These are phyloP conservation scores for Enteromius thamalakanensis DNA, from an alignment of 2,797 vertebrate genomes.

Conservation along the genomic window DNA sequence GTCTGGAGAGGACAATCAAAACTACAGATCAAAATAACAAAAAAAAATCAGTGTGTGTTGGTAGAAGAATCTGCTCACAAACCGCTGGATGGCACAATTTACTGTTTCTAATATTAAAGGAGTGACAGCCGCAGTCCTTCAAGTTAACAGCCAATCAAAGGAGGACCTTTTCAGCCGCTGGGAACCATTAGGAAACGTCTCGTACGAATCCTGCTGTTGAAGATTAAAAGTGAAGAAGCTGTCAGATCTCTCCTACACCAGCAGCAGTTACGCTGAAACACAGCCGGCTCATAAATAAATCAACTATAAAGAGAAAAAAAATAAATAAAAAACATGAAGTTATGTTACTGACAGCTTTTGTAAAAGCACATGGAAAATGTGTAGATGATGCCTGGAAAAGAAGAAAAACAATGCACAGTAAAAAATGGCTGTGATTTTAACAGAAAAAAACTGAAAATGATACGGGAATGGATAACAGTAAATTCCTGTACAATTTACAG, in stretches of 20 bases:
- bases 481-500: no score
- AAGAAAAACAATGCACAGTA: background rate
- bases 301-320: background rate
- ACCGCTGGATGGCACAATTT: background rate
- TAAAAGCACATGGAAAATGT: background rate
- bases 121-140: background rate
- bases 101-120: background rate
- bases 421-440: no score
- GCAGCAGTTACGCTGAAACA: background rate
- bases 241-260: slow-evolving; percentile 1
- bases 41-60: background rate
- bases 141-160: background rate
- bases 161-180: background rate
- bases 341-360: background rate
- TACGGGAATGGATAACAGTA: no score
- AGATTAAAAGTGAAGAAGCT: slow-evolving; percentile 14
- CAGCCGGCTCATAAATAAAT: slow-evolving; percentile 4
- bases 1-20: background rate
- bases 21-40: background rate
- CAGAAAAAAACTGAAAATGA: no score
- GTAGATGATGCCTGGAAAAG: background rate
- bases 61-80: background rate
- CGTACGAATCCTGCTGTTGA: background rate
- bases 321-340: background rate
- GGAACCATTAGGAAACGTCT: background rate